Base-by-base conservation (phyloP, 2,888 invertebrate genomes). In the Keiferia lycopersicella region DNA sequence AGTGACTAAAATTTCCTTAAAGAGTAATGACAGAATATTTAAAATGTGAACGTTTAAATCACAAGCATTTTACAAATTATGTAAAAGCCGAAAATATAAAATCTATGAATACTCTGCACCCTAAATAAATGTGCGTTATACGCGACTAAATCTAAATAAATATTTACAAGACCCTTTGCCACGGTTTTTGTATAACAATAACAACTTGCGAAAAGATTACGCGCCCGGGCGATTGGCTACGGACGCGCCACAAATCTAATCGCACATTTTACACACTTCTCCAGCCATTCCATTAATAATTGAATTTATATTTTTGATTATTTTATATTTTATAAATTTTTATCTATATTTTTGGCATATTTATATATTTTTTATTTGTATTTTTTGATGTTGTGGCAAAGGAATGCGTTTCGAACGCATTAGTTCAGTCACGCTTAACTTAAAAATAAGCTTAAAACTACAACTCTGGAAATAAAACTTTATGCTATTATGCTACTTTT, bases 321-420 rank as follows among this genome's bases (percentile, higher is more conserved):
- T 71, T 68, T 71, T 71, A 64, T 69, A 65, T 64, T 64, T 67
- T 68, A 64, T 67, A 26, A 20, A 7, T 64, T 66, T 65, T 68
- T 65, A 56, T 59, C 50, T 51, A 38, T 8, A 12, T 67, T 68
- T 56, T 66, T 67, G 68, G 72, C 68, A 26, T 60, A 62, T 67
- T n/a, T 71, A 73, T 67, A 73, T 65, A 65, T 65, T 71, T 68
- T 66, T 67, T 69, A 67, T 68, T 65, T 69, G 53, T 67, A 22
- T 61, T 74, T 72, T 79, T 76, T 71, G 63, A 66, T 65, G 65
- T 48, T 65, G 78, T 77, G 80, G 80, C 81, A 82, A 81, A 79
- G 79, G 81, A 77, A 66, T 68, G 85, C 87, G 87, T 88, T 88
- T 82, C 70, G 67, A 87, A 88, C 87, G 88, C 64, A 68, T 70